These are phyloP conservation scores for Ursus arctos DNA, from an alignment of 2,113 vertebrate genomes.

Conservation along the genomic window DNA sequence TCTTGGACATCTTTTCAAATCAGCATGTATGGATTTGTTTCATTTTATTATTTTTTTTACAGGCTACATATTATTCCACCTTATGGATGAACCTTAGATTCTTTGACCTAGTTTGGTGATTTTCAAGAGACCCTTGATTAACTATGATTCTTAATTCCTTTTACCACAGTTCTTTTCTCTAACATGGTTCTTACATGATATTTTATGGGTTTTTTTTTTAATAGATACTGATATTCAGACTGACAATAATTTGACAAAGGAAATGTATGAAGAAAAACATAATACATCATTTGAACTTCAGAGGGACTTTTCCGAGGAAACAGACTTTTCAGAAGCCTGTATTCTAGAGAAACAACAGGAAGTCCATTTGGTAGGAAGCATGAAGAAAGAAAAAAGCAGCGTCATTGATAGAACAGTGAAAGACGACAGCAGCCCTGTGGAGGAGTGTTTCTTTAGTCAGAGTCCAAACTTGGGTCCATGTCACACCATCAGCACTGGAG, in stretches of 20 bases:
- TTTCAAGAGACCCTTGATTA: background rate
- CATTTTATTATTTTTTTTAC: background rate
- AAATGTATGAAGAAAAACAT: conserved; percentile 61
- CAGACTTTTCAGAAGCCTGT: conserved; percentile 44
- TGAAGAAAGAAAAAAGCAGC: conserved; percentile 40
- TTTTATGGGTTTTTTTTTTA: conserved; percentile 70
- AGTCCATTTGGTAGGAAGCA: background rate
- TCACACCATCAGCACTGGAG: background rate
- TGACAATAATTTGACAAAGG: conserved; percentile 64
- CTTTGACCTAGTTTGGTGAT: background rate
- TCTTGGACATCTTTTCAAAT: conserved; percentile 11
- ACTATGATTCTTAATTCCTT: conserved; percentile 6
- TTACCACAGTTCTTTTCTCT: conserved; percentile 24
- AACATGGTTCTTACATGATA: conserved; percentile 29
- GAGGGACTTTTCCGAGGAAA: conserved; percentile 49
- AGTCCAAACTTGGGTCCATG: background rate
- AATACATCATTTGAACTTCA: conserved; percentile 59
- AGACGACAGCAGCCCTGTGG: background rate
- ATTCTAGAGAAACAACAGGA: conserved; percentile 47
- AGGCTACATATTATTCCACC: background rate
- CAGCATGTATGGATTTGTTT: background rate
- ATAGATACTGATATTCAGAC: conserved; percentile 61
- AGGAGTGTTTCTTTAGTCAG: conserved; percentile 31
- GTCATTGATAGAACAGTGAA: background rate
- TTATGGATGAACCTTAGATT: background rate